phyloP scores from a whole-genome alignment of 2,113 vertebrate genomes.

The Orthonyx spaldingii region DNA sequence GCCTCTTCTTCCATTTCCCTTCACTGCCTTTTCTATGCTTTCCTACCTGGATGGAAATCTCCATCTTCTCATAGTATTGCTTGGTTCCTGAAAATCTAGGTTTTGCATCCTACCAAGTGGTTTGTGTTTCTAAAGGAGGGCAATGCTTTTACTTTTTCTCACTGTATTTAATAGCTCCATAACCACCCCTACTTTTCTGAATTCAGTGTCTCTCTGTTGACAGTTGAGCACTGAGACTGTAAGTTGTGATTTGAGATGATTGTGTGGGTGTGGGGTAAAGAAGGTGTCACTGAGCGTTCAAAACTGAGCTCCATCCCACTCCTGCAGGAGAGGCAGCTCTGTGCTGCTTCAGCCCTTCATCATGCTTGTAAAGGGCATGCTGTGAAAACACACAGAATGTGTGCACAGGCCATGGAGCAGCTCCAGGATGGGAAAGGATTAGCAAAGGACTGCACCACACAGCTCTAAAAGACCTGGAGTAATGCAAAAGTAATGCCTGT shows the following conservation, averaged over 20 bases:
- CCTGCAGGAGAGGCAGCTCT: background rate
- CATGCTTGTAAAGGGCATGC: background rate
- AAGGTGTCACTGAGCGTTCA: background rate
- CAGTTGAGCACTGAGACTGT: background rate
- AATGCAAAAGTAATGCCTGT: background rate
- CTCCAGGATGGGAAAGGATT: background rate
- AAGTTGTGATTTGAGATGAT: background rate
- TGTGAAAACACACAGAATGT: background rate
- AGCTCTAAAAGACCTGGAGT: background rate
- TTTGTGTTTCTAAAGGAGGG: background rate
- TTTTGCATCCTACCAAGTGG: background rate
- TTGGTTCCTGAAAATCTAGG: background rate
- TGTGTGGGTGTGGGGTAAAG: background rate
- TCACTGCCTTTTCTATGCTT: background rate
- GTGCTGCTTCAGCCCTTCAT: background rate
- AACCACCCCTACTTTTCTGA: background rate
- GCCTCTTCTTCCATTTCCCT: background rate
- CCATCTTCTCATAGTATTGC: background rate
- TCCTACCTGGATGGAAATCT: background rate
- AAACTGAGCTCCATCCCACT: slow-evolving; percentile 17
- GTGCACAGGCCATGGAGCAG: background rate
- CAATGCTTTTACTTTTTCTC: background rate
- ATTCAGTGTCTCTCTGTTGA: background rate
- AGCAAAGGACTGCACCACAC: background rate
- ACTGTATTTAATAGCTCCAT: background rate